Base-by-base conservation (phyloP, 2,888 invertebrate species). In the Psococerastis gibbosa region DNA sequence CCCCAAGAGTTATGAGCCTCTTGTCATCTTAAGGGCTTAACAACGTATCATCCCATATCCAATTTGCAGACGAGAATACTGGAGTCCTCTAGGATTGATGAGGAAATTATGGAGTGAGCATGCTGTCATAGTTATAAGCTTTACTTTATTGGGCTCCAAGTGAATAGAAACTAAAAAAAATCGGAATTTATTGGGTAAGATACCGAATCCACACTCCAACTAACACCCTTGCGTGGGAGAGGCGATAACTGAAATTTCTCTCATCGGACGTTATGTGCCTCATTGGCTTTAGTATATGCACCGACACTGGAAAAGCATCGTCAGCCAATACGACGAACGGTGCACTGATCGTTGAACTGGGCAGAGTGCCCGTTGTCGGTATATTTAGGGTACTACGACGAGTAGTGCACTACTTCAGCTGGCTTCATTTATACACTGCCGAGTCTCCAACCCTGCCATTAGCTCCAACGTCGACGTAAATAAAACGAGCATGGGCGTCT, bases 401-500 rank as follows among this genome's bases (percentile, higher is more conserved):
- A 16, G 32, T 43, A 4, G 34, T 41, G 13, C 43, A 43, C 11
- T 32, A 6, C 8, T 33, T 32, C 3, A 47, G 22, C 16, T 13
- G 22, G 32, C 46, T 46, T 16, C 45, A 43, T 18, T 6, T 41
- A 22, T 34, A 48, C 8, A 52, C 47, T n/a, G 45, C 48, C 32
- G 45, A 45, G 43, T 54, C 52, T 43, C 47, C 42, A 15, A 45
- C 43, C 20, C 48, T 31, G 22, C 53, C 52, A 47, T 51, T 49
- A 9, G 50, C 47, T 35, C 53, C 52, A 13, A 52, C 42, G 45
- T 53, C 49, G n/a, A 52, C 41, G 22, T 46, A 47, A 23, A 46
- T 44, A 34, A 52, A 52, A 42, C 46, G 48, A 35, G 51, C 53
- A 13, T 52, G 43, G 3, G 51, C 50, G 45, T 54, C 44, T 4